phyloP scores from a whole-genome alignment of 2,888 invertebrate species.

The Scaptomyza tumidula region DNA sequence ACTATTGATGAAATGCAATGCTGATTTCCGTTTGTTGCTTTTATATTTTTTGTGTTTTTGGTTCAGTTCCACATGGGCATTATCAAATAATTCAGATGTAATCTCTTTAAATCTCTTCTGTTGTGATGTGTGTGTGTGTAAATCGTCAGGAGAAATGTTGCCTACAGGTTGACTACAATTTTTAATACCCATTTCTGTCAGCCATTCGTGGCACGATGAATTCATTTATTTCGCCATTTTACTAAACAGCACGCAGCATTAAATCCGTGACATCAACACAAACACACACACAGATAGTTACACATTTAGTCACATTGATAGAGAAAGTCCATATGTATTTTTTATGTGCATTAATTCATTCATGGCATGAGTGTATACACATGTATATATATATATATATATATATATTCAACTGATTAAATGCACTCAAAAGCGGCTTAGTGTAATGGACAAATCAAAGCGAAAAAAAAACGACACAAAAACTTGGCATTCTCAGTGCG shows the following conservation, averaged over 20 bases:
- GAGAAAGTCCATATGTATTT: conserved; percentile 61
- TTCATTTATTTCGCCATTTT: conserved; percentile 67
- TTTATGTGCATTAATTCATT: conserved; percentile 10
- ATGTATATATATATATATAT: not conserved
- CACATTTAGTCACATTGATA: conserved; percentile 43
- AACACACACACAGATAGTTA: not conserved
- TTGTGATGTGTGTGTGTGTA: conserved; percentile 15
- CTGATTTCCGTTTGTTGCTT: not conserved
- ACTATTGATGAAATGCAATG: conserved; percentile 30
- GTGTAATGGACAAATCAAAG: conserved; percentile 61
- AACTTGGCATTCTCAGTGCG: conserved; percentile 10
- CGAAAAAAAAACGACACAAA: conserved; percentile 25
- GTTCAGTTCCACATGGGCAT: conserved; percentile 36
- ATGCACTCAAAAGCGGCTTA: conserved; percentile 72
- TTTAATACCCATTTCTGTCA: not conserved
- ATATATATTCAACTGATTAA: conserved; percentile 64
- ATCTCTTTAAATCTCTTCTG: conserved; percentile 67
- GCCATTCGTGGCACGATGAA: conserved; percentile 30
- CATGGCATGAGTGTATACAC: not conserved
- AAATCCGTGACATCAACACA: conserved; percentile 48
- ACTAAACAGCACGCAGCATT: conserved; percentile 67
- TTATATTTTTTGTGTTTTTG: not conserved
- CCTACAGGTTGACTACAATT: conserved; percentile 32
- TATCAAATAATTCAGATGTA: conserved; percentile 79
- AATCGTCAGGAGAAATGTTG: conserved; percentile 48